Conservation (phyloP, 2,888 invertebrate genomes). For the Spodoptera picta region DNA sequence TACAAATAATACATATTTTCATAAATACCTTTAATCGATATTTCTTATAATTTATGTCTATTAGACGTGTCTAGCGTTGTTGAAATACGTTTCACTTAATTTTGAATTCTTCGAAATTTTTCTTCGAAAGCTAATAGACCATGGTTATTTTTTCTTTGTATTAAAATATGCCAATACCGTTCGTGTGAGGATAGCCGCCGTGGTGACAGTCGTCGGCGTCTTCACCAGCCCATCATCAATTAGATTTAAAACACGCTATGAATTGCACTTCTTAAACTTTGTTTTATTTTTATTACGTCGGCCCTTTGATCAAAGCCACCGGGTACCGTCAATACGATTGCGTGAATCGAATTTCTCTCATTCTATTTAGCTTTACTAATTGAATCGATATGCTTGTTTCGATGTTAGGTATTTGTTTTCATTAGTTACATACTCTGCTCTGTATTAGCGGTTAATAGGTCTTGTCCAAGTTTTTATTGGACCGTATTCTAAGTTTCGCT, state of each 20-base stretch:
- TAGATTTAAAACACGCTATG: conserved; percentile 67
- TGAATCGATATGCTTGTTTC: conserved; percentile 71
- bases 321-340: conserved; percentile 65
- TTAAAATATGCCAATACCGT: conserved; percentile 60
- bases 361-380: conserved; percentile 74
- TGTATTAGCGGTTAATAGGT: conserved; percentile 51
- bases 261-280: conserved; percentile 64
- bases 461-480: conserved; percentile 38
- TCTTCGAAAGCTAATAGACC: conserved; percentile 57
- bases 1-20: conserved; percentile 35
- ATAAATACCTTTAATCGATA: conserved; percentile 30
- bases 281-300: conserved; percentile 57
- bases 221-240: conserved; percentile 65
- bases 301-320: conserved; percentile 67
- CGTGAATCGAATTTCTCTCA: conserved; percentile 70
- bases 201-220: conserved; percentile 61
- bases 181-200: conserved; percentile 69
- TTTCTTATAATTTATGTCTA: conserved; percentile 36
- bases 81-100: conserved; percentile 62
- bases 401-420: conserved; percentile 73
- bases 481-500: conserved; percentile 31
- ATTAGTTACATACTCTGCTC: conserved; percentile 64
- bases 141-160: conserved; percentile 40
- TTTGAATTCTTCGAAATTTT: conserved; percentile 58
- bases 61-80: conserved; percentile 48